phyloP scores from a whole-genome alignment of 2,113 vertebrate species.

The Reinhardtius hippoglossoides region DNA sequence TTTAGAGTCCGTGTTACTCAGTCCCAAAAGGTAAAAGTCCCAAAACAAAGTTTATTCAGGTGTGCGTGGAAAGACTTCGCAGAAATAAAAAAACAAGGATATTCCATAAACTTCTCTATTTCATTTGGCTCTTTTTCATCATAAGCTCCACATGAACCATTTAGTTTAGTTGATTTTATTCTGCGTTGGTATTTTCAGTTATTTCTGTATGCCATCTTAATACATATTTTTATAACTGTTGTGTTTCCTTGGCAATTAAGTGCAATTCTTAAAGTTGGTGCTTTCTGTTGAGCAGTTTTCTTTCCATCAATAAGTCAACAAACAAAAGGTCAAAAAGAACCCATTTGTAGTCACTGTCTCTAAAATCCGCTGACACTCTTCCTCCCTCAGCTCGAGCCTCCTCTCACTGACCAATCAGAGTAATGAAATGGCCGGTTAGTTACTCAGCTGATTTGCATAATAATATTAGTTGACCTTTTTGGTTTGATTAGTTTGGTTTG shows the following conservation, averaged over 20 bases:
- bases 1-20: too few relatives aligned
- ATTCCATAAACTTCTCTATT: too few relatives aligned
- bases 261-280: not conserved
- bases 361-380: not conserved
- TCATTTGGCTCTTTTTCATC: not conserved
- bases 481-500: conserved; percentile 61
- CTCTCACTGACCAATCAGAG: conserved; percentile 17
- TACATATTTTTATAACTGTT: not conserved
- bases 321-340: conserved; percentile 12
- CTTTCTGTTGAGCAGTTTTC: not conserved
- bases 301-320: not conserved
- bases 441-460: conserved; percentile 66
- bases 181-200: not conserved
- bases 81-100: too few relatives aligned
- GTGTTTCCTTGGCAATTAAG: not conserved
- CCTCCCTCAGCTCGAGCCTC: not conserved
- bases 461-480: conserved; percentile 65
- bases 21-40: too few relatives aligned
- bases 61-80: too few relatives aligned
- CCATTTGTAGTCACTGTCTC: conserved; percentile 11
- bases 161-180: not conserved
- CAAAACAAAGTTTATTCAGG: too few relatives aligned
- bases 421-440: conserved; percentile 57
- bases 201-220: not conserved
- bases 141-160: not conserved